Conservation (phyloP, 2,113 vertebrate species). For the Alectura lathami region DNA sequence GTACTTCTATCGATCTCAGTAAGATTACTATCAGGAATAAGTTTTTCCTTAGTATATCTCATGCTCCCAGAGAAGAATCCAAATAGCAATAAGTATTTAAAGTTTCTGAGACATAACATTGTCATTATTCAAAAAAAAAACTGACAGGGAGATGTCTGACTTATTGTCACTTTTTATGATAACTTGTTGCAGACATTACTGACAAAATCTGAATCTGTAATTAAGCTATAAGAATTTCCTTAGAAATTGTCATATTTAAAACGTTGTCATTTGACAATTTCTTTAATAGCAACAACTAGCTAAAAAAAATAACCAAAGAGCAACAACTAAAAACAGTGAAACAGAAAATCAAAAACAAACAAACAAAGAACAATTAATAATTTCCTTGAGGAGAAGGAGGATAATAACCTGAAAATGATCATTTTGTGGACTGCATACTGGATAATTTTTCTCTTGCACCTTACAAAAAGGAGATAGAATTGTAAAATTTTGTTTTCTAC, state of each 20-base stretch:
- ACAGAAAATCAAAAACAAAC: neutral
- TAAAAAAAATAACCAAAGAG: neutral
- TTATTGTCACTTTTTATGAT: neutral
- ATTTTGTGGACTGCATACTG: neutral
- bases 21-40: neutral
- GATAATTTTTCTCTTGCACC: neutral
- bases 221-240: neutral
- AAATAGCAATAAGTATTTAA: neutral
- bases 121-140: neutral
- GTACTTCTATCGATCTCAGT: neutral
- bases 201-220: neutral
- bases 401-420: neutral
- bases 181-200: neutral
- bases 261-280: neutral
- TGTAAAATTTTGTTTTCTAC: neutral
- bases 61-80: neutral
- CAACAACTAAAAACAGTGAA: neutral
- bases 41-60: neutral
- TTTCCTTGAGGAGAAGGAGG: neutral
- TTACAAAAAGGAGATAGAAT: neutral
- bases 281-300: neutral
- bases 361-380: neutral
- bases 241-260: neutral
- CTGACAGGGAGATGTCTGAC: neutral
- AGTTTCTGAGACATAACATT: neutral